Evolutionary conservation across 2,797 vertebrate species (phyloP), one percentile per base, ranked within the genome.

Genomic region (Argya squamiceps): DNA sequence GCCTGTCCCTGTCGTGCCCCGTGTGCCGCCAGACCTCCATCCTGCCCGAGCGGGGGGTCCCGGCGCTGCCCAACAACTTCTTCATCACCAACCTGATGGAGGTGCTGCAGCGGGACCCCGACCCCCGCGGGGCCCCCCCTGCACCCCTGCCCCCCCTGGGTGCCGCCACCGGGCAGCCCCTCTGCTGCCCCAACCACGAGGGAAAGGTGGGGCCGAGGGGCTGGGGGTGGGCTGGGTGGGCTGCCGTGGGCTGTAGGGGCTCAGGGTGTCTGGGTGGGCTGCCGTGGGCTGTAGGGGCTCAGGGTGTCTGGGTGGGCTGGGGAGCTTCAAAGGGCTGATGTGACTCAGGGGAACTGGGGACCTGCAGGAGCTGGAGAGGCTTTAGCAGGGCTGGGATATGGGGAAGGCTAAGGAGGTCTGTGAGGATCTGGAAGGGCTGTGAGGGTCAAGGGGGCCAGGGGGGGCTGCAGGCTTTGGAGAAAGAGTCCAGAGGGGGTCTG

Each of bases 71-170:
- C 98, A 99, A 99, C 97, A 99, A 99, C 96, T 99, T 99, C 98
- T 99, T 99, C 97, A 99, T 99, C 98, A 99, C 99, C 65, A 99
- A 99, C 97, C 98, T 99, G 74, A 99, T 99, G 99, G 99, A 99
- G 97, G 99, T 99, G 47, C 97, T 99, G 84, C 99, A 99, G 97
- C 97, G 98, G 39, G 99, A 99, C 91, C 98, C 99, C 0, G 99
- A 99, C 92, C 98, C 97, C 75, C 97, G 96, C 27, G 98, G 67
- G 79, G 55, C 84, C 15, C 55, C 93, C 84, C 96, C 97, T 2
- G 71, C 73, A 56, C 95, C 87, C 95, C 97, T 82, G 97, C n/a
- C 97, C 93, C 98, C 99, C 1, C 98, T 98, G 95, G 98, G 99
- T 3, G 98, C 98, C 6, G 98, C 98, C 77, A 98, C 98, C 2